Evolutionary conservation across 2,888 invertebrate genomes (phyloP), one percentile per base, ranked within the genome.

Genomic region (Griposia aprilina): DNA sequence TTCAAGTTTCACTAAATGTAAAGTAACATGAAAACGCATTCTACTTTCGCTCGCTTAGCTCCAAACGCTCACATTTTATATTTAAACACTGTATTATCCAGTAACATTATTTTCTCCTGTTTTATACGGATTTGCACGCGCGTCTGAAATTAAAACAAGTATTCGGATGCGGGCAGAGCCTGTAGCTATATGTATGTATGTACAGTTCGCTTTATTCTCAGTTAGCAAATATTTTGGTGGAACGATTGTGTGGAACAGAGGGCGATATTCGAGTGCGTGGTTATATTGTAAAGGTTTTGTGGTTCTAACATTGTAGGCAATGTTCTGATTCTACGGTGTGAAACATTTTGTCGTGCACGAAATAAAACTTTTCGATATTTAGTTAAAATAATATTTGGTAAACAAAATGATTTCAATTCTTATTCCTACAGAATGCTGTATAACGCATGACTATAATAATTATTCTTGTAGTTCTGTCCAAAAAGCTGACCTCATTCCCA

Each of bases 121-220:
- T 83, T 76, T 50, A 70, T 73, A 15, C 59, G 20, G 70, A 70
- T 80, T 66, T n/a, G 48, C 17, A 59, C 55, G 36, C 48, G 41
- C 63, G 48, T 57, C 67, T 74, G 70, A 76, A 85, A 85, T 85
- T 77, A 82, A 85, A 83, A 62, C 82, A 75, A 71, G 84, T 72
- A 75, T 70, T 65, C 63, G 2, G 59, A 82, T 83, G 75, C 85
- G 83, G 83, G 81, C n/a, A 41, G 57, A 45, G 48, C 36, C 36
- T 75, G 69, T 60, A 55, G 15, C 8, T 71, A 2, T 66, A n/a
- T 60, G 26, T 74, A 20, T 52, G 52, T 65, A 17, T 69, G 57
- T 78, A 8, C 57, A 59, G 62, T 52, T 55, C 62, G 57, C 78
- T 78, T 67, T 67, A 67, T 67, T 62, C 67, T 52, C 30, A 7